These are phyloP conservation scores for Catostylus mosaicus DNA, from an alignment of 30 jellyfish, hydroid and myxozoan species.

Conservation along the genomic window DNA sequence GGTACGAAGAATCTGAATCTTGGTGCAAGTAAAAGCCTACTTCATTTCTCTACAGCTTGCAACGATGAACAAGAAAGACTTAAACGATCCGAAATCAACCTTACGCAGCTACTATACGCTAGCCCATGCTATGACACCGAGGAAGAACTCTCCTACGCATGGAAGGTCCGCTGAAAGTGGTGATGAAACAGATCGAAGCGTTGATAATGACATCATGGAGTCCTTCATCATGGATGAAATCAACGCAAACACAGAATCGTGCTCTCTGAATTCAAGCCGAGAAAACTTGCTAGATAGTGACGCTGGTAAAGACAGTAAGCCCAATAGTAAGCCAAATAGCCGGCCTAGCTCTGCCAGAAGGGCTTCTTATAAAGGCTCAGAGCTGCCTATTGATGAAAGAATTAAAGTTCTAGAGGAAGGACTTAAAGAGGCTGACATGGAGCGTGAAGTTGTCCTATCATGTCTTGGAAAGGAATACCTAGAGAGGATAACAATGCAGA, in stretches of 20 bases:
- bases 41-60: constrained; percentile 13
- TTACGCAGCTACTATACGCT: constrained; percentile 56
- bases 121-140: constrained; percentile 65
- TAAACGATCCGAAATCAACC: constrained; percentile 5
- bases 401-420: constrained; percentile 71
- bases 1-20: too few relatives aligned
- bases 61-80: constrained; percentile 32
- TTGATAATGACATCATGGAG: constrained; percentile 62
- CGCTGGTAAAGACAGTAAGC: constrained; percentile 12
- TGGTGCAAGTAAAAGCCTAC: background rate
- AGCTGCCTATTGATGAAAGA: constrained; percentile 56
- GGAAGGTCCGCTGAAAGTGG: constrained; percentile 55
- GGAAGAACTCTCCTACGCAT: constrained; percentile 44
- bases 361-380: constrained; percentile 48
- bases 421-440: constrained; percentile 78
- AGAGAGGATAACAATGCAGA: constrained; percentile 78
- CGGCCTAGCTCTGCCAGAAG: constrained; percentile 50
- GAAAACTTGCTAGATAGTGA: constrained; percentile 67
- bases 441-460: constrained; percentile 81
- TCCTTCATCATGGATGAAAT: constrained; percentile 78
- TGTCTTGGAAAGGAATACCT: constrained; percentile 86
- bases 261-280: constrained; percentile 66
- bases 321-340: constrained; percentile 38
- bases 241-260: constrained; percentile 47
- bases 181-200: constrained; percentile 66